These are phyloP conservation scores for Ataeniobius toweri DNA, from an alignment of 2,797 vertebrate genomes.

Conservation along the genomic window DNA sequence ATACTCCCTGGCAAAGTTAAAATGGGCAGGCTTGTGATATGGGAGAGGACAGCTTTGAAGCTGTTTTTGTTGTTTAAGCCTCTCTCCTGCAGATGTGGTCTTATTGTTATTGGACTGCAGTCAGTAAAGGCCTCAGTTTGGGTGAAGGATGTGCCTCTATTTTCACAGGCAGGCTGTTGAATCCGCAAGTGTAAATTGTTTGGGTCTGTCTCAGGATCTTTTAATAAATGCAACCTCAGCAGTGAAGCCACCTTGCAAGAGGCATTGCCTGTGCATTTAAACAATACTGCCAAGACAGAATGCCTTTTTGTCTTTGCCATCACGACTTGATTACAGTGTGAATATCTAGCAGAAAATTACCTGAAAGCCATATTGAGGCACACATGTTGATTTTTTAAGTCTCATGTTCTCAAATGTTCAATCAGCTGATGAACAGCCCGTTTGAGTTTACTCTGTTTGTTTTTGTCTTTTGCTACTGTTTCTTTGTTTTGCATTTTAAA, in stretches of 20 bases:
- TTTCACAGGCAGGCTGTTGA: neutral
- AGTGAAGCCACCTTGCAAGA: neutral
- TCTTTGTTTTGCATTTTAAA: conserved; percentile 14
- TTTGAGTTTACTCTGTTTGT: too few species aligned
- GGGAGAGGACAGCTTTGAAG: too few species aligned
- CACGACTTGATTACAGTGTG: too few species aligned
- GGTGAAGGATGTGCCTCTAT: neutral
- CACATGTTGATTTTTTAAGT: too few species aligned
- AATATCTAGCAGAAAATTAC: too few species aligned
- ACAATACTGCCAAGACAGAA: neutral
- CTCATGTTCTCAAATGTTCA: too few species aligned
- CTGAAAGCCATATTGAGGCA: too few species aligned
- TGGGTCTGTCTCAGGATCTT: neutral
- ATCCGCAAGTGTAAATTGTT: neutral
- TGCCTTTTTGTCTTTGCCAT: too few species aligned
- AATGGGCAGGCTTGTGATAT: too few species aligned
- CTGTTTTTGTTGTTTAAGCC: neutral
- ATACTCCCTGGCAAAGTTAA: too few species aligned
- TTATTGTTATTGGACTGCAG: neutral
- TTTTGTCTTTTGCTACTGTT: neutral
- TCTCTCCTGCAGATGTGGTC: neutral
- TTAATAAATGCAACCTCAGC: neutral
- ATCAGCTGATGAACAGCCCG: too few species aligned
- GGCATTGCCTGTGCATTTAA: neutral
- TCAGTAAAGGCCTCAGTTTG: neutral